Conservation (phyloP, 2,888 invertebrate species). For the Dusona sp. region DNA sequence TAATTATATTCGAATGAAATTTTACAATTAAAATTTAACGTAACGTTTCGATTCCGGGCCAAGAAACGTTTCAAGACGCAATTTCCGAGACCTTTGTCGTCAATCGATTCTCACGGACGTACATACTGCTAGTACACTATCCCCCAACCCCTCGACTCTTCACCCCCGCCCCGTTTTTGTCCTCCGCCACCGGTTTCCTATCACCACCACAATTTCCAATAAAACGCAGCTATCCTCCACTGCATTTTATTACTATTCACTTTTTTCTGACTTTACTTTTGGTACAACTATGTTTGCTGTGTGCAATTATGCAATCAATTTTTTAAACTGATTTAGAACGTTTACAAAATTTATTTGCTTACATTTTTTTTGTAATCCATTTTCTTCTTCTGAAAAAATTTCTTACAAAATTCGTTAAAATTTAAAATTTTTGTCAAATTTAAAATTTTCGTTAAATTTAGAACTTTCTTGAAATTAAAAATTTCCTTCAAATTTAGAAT, state of each 20-base stretch:
- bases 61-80: slow-evolving; percentile 78
- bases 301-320: not conserved
- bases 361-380: too few species aligned
- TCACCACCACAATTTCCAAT: slow-evolving; percentile 78
- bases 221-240: slow-evolving; percentile 73
- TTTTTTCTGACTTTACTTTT: not conserved
- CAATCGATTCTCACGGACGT: slow-evolving; percentile 79
- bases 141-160: slow-evolving; percentile 16
- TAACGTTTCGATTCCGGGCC: slow-evolving; percentile 22
- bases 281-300: not conserved
- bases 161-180: slow-evolving; percentile 31
- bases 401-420: too few species aligned
- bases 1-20: not conserved
- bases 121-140: slow-evolving; percentile 57
- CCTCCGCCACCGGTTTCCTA: slow-evolving; percentile 61
- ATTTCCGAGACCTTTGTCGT: slow-evolving; percentile 78
- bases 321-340: not conserved
- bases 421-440: too few species aligned
- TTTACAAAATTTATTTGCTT: too few species aligned
- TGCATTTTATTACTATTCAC: slow-evolving; percentile 40
- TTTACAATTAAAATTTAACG: slow-evolving; percentile 8
- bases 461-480: too few species aligned
- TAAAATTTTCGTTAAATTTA: too few species aligned
- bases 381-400: too few species aligned
- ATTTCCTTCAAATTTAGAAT: too few species aligned